These are phyloP conservation scores for Rhyacophila evoluta DNA, from an alignment of 2,888 invertebrate species.

Conservation along the genomic window DNA sequence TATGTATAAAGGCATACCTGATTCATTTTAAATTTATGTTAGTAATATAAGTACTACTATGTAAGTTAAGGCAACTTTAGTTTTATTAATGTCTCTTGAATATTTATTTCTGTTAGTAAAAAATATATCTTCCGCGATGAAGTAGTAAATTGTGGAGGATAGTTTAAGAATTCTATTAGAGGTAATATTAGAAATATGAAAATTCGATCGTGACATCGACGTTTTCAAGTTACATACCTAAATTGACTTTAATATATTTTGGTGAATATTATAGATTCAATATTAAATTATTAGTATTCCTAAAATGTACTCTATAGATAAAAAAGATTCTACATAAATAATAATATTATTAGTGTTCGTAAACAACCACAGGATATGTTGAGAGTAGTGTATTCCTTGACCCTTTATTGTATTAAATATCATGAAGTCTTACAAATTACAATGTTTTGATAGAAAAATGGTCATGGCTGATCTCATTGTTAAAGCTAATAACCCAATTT, in stretches of 20 bases:
- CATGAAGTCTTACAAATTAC: constrained; percentile 24
- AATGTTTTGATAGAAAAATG: constrained; percentile 1
- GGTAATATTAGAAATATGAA: too few relatives aligned
- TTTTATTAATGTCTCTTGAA: constrained; percentile 3
- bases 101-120: constrained; percentile 27
- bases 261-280: neutral
- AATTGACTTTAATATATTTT: neutral
- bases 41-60: constrained; percentile 8
- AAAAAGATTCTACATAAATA: constrained; percentile 19
- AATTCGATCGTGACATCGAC: too few relatives aligned
- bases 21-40: constrained; percentile 3
- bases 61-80: constrained; percentile 14
- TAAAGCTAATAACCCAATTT: neutral
- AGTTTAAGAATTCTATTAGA: neutral
- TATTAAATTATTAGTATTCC: neutral
- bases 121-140: neutral
- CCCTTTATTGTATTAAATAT: neutral
- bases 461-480: neutral
- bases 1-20: constrained; percentile 22
- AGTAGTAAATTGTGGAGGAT: neutral
- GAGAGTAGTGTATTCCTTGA: constrained; percentile 20
- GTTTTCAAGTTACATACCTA: too few relatives aligned
- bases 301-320: neutral
- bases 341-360: constrained; percentile 11
- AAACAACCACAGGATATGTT: constrained; percentile 24